Evolutionary conservation across 1,140 invertebrate genomes (phyloP).

Genomic region (Galendromus occidentalis): DNA sequence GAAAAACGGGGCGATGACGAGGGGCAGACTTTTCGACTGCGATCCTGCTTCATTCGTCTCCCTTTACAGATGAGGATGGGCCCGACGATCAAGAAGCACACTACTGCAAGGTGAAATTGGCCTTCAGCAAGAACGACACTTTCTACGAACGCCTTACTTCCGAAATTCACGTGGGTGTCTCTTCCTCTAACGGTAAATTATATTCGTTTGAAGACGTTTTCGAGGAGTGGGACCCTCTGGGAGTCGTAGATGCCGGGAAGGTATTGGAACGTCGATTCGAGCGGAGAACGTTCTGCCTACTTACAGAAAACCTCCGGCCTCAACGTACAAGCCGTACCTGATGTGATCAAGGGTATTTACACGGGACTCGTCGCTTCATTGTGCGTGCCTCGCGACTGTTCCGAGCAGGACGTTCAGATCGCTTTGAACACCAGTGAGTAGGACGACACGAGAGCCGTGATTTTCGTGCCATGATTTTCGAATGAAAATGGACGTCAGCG

Average conservation of each 20-base stretch:
- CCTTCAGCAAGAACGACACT: not conserved
- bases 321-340: not conserved
- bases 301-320: not conserved
- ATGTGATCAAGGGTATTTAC: not conserved
- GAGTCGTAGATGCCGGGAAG: too few species aligned
- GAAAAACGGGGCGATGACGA: too few species aligned
- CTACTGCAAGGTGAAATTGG: not conserved
- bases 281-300: too few species aligned
- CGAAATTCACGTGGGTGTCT: not conserved
- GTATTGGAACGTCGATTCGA: too few species aligned
- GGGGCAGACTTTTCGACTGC: too few species aligned
- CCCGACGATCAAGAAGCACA: not conserved
- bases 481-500: too few species aligned
- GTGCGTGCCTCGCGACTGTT: not conserved
- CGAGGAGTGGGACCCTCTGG: too few species aligned
- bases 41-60: not conserved
- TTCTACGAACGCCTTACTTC: not conserved
- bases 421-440: not conserved
- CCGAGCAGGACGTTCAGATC: not conserved
- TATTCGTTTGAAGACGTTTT: not conserved
- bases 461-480: too few species aligned
- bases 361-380: not conserved
- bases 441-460: not conserved
- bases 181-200: not conserved
- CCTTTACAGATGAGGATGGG: not conserved